phyloP scores from a whole-genome alignment of 1,140 invertebrate genomes.

The Formica exsecta region DNA sequence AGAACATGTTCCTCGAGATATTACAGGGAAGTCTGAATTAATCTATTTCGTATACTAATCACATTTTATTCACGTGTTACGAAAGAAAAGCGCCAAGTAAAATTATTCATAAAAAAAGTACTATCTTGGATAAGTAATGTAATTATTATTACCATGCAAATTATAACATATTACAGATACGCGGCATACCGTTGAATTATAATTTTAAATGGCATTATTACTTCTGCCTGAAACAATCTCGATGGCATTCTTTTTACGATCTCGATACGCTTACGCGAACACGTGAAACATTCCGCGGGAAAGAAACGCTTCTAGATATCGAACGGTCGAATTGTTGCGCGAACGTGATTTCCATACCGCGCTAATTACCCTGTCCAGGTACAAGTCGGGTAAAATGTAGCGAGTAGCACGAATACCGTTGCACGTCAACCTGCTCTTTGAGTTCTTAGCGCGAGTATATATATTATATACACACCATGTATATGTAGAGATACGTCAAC shows the following conservation, averaged over 20 bases:
- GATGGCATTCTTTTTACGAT: slow-evolving; percentile 31
- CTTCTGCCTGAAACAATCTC: slow-evolving; percentile 20
- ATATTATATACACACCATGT: no score
- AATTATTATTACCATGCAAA: slow-evolving; percentile 58
- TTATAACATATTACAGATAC: slow-evolving; percentile 43
- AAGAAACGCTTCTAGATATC: slow-evolving; percentile 31
- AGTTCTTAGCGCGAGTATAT: no score
- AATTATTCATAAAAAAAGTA: slow-evolving; percentile 42
- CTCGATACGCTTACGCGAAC: slow-evolving; percentile 42
- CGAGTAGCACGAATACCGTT: slow-evolving; percentile 46
- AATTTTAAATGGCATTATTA: slow-evolving; percentile 57
- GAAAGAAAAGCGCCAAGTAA: neutral
- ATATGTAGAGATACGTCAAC: slow-evolving; percentile 20
- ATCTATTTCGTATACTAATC: neutral
- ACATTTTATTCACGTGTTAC: neutral
- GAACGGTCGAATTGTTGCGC: slow-evolving; percentile 46
- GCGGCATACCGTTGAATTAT: slow-evolving; percentile 39
- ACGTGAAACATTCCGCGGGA: slow-evolving; percentile 23
- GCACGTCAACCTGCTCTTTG: slow-evolving; percentile 27
- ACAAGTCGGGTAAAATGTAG: slow-evolving; percentile 23
- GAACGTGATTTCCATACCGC: slow-evolving; percentile 47
- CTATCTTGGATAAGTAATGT: slow-evolving; percentile 27
- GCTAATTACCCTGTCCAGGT: slow-evolving; percentile 42
- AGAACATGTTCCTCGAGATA: neutral
- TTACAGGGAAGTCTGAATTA: neutral